Evolutionary conservation across 1,140 invertebrate species (phyloP).

Genomic region (Achroia grisella): DNA sequence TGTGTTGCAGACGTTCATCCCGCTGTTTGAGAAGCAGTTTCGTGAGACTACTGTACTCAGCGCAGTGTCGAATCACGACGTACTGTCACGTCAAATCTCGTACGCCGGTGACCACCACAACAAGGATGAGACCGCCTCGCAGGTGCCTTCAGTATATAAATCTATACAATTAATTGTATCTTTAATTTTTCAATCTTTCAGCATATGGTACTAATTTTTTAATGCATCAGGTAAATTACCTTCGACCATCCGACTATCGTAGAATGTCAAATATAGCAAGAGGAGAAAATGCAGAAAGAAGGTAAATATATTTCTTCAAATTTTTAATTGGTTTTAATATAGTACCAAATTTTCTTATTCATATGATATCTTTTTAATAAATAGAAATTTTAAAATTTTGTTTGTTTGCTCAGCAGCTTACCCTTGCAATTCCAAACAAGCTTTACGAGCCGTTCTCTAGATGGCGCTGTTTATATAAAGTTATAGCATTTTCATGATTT

Average conservation of each 20-base stretch:
- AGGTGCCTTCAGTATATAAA: constrained; percentile 22
- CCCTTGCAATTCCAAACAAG: too few species aligned
- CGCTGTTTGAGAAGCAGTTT: constrained; percentile 70
- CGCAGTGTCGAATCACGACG: constrained; percentile 7
- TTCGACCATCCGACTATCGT: constrained; percentile 74
- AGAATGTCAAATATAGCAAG: constrained; percentile 69
- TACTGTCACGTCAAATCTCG: constrained; percentile 29
- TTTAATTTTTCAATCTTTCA: too few species aligned
- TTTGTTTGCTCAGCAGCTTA: too few species aligned
- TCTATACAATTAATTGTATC: too few species aligned
- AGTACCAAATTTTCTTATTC: too few species aligned
- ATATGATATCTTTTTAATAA: too few species aligned
- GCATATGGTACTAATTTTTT: too few species aligned
- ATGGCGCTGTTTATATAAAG: too few species aligned
- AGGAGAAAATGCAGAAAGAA: constrained; percentile 54
- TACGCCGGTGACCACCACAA: constrained; percentile 42
- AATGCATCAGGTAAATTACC: constrained; percentile 47
- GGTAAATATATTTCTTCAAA: constrained; percentile 20
- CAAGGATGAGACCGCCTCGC: constrained; percentile 39
- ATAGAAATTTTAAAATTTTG: too few species aligned
- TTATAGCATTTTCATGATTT: too few species aligned
- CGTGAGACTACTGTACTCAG: constrained; percentile 29
- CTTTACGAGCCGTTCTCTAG: too few species aligned
- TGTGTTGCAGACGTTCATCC: constrained; percentile 67
- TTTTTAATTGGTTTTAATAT: too few species aligned